A percentile compares a stretch with the other conserved stretches of the same genome.
These are phyloP conservation scores for Drosophila ustulata DNA, from an alignment of 2,888 invertebrate genomes.

Conservation along the genomic window DNA sequence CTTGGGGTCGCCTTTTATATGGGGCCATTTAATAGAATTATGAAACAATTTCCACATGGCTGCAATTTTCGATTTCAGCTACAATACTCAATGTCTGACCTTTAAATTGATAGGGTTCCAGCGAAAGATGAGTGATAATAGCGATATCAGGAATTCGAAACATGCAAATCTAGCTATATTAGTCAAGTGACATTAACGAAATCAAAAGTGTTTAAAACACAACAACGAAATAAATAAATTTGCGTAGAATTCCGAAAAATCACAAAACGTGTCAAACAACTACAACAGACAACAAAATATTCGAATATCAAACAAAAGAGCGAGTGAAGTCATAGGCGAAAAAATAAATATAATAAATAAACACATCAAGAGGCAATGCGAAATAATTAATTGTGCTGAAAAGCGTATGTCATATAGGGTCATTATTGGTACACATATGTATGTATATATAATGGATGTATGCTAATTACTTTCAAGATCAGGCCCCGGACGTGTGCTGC, in stretches of 20 bases:
- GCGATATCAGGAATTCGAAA: background rate
- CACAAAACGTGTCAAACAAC: constrained; percentile 69
- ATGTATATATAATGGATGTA: background rate
- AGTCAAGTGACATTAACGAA: constrained; percentile 11
- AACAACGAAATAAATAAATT: constrained; percentile 23
- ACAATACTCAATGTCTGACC: constrained; percentile 30
- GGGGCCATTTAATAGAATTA: background rate
- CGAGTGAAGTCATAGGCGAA: constrained; percentile 67
- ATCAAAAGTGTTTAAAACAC: constrained; percentile 35
- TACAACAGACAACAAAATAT: constrained; percentile 21
- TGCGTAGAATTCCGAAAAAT: constrained; percentile 39
- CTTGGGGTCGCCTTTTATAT: constrained; percentile 6
- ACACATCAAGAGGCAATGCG: constrained; percentile 20
- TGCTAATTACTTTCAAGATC: constrained; percentile 73
- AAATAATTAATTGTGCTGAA: constrained; percentile 27
- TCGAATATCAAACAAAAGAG: constrained; percentile 27
- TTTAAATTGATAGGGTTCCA: constrained; percentile 6
- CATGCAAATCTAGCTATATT: background rate
- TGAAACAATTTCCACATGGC: constrained; percentile 41
- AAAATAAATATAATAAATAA: constrained; percentile 33
- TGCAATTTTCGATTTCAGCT: constrained; percentile 19
- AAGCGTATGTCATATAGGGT: constrained; percentile 22
- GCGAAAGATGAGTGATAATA: constrained; percentile 14
- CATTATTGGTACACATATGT: constrained; percentile 14
- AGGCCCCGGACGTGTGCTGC: constrained; percentile 71